phyloP scores from a whole-genome alignment of 2,888 invertebrate species.

The Thalpophila matura region DNA sequence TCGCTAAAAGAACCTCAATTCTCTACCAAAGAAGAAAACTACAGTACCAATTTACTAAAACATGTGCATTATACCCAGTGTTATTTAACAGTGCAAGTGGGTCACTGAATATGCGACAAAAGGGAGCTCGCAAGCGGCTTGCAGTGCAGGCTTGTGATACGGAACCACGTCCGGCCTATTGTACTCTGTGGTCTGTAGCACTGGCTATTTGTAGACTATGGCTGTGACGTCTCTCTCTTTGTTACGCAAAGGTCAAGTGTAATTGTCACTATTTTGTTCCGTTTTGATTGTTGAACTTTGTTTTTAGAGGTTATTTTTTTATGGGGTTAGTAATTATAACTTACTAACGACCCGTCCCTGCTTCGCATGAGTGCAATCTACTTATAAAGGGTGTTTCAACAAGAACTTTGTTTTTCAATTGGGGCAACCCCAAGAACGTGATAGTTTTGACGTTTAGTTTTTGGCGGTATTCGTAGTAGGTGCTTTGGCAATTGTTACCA shows the following conservation, averaged over 20 bases:
- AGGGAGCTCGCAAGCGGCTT: conserved; percentile 37
- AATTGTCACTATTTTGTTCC: conserved; percentile 31
- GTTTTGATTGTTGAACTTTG: conserved; percentile 36
- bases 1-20: background rate
- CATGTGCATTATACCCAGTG: conserved; percentile 2
- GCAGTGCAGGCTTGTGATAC: conserved; percentile 34
- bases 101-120: conserved; percentile 59
- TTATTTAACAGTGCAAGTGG: conserved; percentile 45
- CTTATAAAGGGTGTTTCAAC: too few relatives aligned
- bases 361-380: too few relatives aligned
- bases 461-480: too few relatives aligned
- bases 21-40: background rate
- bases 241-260: conserved; percentile 56
- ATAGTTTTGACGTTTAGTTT: too few relatives aligned
- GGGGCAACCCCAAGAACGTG: too few relatives aligned
- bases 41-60: background rate
- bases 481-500: too few relatives aligned
- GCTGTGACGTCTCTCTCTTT: conserved; percentile 47
- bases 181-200: conserved; percentile 34
- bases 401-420: too few relatives aligned
- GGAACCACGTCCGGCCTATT: conserved; percentile 56
- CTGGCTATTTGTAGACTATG: conserved; percentile 49
- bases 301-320: background rate
- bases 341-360: too few relatives aligned
- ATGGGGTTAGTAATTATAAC: too few relatives aligned